phyloP scores from a whole-genome alignment of 2,113 vertebrate species.

The Marmota flaviventris region DNA sequence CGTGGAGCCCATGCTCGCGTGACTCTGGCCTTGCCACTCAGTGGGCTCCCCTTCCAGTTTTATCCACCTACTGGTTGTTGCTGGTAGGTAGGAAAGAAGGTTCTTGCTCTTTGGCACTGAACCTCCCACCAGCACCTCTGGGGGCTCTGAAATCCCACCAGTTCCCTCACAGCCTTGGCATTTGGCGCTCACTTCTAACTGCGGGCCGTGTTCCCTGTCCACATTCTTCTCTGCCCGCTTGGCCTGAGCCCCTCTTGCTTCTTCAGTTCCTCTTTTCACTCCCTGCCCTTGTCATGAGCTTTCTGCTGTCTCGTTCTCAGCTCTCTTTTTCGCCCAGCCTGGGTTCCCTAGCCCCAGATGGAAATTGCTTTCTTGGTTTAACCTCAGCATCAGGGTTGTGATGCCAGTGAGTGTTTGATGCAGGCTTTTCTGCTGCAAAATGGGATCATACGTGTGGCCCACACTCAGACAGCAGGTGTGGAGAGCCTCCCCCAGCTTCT shows the following conservation, averaged over 20 bases:
- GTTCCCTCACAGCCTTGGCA: accelerated
- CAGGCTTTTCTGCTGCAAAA: not conserved
- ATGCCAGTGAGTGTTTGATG: not conserved
- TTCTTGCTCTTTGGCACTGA: not conserved
- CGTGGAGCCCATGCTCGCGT: accelerated
- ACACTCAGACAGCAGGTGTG: not conserved
- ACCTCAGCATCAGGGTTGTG: not conserved
- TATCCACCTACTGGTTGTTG: not conserved
- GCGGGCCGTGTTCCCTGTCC: not conserved
- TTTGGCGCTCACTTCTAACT: not conserved
- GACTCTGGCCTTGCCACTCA: not conserved
- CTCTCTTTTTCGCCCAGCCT: not conserved
- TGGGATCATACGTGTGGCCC: not conserved
- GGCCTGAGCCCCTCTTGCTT: not conserved
- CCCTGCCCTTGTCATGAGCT: not conserved
- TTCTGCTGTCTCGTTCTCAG: not conserved
- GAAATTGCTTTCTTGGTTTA: not conserved
- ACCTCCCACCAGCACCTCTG: not conserved
- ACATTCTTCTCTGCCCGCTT: not conserved
- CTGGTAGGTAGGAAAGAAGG: not conserved
- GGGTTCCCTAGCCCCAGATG: not conserved
- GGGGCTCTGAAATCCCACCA: not conserved
- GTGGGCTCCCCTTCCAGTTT: not conserved
- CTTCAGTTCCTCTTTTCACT: too few relatives aligned
- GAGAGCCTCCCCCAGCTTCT: not conserved